phyloP scores from a whole-genome alignment of 2,797 vertebrate species.

The Epinephelus malabaricus region DNA sequence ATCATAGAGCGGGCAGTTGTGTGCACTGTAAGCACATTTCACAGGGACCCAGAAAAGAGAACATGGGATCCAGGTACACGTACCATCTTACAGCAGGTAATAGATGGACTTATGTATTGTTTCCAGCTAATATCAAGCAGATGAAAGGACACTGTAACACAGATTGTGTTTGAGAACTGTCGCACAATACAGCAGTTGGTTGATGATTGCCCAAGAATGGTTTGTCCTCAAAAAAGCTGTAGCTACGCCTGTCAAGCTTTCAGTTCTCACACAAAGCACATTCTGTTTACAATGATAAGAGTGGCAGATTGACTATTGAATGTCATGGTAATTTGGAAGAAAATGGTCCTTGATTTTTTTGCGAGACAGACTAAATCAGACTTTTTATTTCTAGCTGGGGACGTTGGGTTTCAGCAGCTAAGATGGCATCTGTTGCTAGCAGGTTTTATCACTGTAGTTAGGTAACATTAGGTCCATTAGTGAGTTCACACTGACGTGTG shows the following conservation, averaged over 20 bases:
- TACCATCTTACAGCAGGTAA: not conserved
- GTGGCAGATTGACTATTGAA: not conserved
- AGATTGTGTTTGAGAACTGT: not conserved
- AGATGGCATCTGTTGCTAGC: not conserved
- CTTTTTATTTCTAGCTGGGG: not conserved
- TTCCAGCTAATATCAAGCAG: not conserved
- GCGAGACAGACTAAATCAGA: not conserved
- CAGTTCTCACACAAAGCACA: not conserved
- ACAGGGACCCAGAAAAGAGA: constrained; percentile 59
- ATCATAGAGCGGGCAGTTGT: constrained; percentile 73
- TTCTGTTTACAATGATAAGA: not conserved
- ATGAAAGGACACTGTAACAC: not conserved
- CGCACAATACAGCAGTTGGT: not conserved
- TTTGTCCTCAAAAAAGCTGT: not conserved
- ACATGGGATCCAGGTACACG: constrained; percentile 36
- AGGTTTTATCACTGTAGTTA: not conserved
- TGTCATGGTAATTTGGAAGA: not conserved
- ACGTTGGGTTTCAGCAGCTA: too few species aligned
- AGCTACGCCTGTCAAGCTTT: not conserved
- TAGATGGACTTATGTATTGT: not conserved
- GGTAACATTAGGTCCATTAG: not conserved
- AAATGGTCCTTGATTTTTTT: not conserved
- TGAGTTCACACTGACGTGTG: too few species aligned
- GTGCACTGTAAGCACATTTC: constrained; percentile 79
- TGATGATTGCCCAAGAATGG: not conserved